Conservation (phyloP, 1,140 invertebrate genomes). For the Drosophila pectinifera region DNA sequence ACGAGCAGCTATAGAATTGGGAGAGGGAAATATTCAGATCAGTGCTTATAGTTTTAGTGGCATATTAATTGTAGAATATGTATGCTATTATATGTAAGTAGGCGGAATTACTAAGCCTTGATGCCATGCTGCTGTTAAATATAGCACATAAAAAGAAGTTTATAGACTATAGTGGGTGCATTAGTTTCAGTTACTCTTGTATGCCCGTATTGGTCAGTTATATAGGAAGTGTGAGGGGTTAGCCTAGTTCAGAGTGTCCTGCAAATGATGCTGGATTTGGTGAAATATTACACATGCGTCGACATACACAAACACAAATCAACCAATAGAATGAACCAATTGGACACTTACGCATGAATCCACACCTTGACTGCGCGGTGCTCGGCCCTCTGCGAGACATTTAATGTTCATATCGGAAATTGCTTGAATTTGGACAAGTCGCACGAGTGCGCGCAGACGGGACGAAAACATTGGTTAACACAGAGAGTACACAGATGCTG, state of each 20-base stretch:
- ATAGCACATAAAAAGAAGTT: too few relatives aligned
- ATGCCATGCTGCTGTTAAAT: constrained; percentile 4
- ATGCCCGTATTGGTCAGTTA: constrained; percentile 1
- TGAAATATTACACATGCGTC: constrained; percentile 31
- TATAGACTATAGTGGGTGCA: background rate
- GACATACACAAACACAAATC: constrained; percentile 47
- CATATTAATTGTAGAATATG: background rate
- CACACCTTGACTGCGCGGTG: constrained; percentile 20
- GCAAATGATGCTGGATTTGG: constrained; percentile 9
- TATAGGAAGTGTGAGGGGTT: constrained; percentile 3
- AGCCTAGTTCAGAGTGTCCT: constrained; percentile 1
- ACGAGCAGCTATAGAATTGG: constrained; percentile 16
- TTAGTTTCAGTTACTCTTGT: constrained; percentile 1
- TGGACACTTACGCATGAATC: constrained; percentile 46
- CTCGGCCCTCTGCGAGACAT: constrained; percentile 26
- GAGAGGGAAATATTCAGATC: constrained; percentile 9
- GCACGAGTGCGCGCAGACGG: constrained; percentile 17
- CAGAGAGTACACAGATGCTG: constrained; percentile 24
- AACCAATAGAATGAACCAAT: constrained; percentile 29
- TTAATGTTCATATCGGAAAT: constrained; percentile 24
- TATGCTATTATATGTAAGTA: background rate
- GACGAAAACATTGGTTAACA: constrained; percentile 45
- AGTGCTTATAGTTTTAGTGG: background rate
- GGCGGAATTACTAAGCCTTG: background rate
- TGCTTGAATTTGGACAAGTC: constrained; percentile 39